Conservation (phyloP, 2,888 invertebrate genomes). For the Trisateles emortualis region DNA sequence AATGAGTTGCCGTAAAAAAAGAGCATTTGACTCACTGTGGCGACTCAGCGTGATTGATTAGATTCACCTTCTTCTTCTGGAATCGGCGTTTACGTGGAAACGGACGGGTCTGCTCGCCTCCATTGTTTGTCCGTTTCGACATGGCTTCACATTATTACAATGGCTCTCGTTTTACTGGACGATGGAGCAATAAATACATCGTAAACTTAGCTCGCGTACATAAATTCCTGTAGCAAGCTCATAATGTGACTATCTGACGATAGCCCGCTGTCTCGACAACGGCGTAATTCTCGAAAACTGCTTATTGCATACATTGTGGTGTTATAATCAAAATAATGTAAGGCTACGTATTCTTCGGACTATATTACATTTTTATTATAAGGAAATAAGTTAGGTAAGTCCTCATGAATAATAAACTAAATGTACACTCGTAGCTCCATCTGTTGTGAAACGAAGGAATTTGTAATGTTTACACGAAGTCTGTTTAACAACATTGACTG, state of each 20-base stretch:
- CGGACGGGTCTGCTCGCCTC: conserved; percentile 55
- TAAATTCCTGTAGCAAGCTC: conserved; percentile 59
- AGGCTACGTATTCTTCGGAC: conserved; percentile 1
- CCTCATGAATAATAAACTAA: conserved; percentile 26
- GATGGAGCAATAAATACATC: conserved; percentile 66
- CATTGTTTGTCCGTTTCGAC: conserved; percentile 68
- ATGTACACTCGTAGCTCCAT: conserved; percentile 48
- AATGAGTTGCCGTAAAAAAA: conserved; percentile 72
- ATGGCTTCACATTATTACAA: conserved; percentile 61
- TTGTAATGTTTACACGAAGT: conserved; percentile 29
- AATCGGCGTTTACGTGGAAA: conserved; percentile 66
- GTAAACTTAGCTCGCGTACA: conserved; percentile 64
- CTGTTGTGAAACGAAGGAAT: conserved; percentile 46
- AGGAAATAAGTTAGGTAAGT: conserved; percentile 20
- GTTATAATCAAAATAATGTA: conserved; percentile 5
- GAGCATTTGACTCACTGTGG: conserved; percentile 71
- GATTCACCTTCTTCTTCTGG: conserved; percentile 77
- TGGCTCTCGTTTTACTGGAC: conserved; percentile 54
- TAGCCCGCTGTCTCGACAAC: conserved; percentile 29
- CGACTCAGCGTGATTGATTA: conserved; percentile 77
- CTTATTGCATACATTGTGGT: conserved; percentile 1
- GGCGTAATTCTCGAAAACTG: conserved; percentile 10
- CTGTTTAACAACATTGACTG: conserved; percentile 39
- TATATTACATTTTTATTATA: conserved; percentile 15
- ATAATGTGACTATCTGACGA: conserved; percentile 58